These are phyloP conservation scores for Microchirus variegatus DNA, from an alignment of 2,797 vertebrate species.

Conservation along the genomic window DNA sequence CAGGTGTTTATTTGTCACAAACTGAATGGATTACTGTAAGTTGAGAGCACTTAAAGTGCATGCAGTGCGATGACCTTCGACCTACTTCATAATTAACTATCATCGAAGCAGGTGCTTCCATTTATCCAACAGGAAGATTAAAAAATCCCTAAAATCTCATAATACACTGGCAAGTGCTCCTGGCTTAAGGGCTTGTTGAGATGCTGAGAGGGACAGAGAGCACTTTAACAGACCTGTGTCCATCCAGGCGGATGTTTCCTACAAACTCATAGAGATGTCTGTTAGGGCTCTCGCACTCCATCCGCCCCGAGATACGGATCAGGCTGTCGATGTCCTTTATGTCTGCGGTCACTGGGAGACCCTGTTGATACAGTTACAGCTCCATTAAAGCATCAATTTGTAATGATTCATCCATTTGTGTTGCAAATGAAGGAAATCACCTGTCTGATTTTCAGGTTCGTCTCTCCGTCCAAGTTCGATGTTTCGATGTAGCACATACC, in stretches of 20 bases:
- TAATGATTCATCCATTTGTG: not conserved
- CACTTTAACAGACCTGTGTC: constrained; percentile 84
- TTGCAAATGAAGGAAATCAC: constrained; percentile 68
- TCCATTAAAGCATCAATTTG: not conserved
- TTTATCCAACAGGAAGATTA: constrained; percentile 29
- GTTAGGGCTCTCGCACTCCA: constrained; percentile 98
- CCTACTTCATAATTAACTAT: constrained; percentile 32
- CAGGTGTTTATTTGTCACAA: not conserved
- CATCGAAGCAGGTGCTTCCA: constrained; percentile 24
- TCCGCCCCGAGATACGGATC: constrained; percentile 89
- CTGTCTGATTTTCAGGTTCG: constrained; percentile 99
- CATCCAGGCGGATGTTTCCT: constrained; percentile 93
- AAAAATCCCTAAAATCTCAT: constrained; percentile 27
- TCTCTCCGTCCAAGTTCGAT: constrained; percentile 98
- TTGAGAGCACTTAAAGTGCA: constrained; percentile 11
- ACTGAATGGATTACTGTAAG: constrained; percentile 1
- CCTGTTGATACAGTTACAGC: constrained; percentile 75
- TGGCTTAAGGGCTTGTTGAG: constrained; percentile 19
- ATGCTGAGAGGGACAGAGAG: not conserved
- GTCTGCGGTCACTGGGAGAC: constrained; percentile 90
- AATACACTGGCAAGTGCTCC: constrained; percentile 18
- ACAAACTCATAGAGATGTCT: constrained; percentile 98
- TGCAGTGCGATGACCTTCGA: constrained; percentile 10
- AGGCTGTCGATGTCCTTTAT: constrained; percentile 94
- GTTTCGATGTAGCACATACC: constrained; percentile 99